Base-by-base conservation (phyloP, 2,113 vertebrate genomes). In the Pelvicachromis taeniatus region DNA sequence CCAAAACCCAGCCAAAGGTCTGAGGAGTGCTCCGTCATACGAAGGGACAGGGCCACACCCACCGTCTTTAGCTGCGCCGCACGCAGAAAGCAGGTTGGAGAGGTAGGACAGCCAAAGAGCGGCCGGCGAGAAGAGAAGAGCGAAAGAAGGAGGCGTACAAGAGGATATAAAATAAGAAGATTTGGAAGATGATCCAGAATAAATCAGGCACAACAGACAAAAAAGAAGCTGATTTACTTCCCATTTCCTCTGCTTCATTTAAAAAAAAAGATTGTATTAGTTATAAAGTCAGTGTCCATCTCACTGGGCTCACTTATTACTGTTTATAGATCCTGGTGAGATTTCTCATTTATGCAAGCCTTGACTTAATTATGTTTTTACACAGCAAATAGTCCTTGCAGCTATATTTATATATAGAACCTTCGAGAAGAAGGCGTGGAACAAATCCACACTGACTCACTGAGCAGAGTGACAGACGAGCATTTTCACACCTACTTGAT, bases 1-100 rank as follows among this genome's bases (percentile, higher is more conserved):
- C 99, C 99, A 87, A 99, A 99, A 77, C 99, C 99, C 86, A 99
- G 95, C 91, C 96, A 96, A 88, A 99, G 97, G 95, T 99, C 98
- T 53, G 94, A 96, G 83, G 98, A 97, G 94, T 98, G 96, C 84
- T 97, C 95, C 4, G 89, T 95, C 98, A 99, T 99, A 80, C 97
- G 97, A 79, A 96, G 97, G 73, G 97, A 98, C 89, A 99, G 96
- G 78, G 97, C 97, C 87, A 97, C 96, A 80, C 98, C 99, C 88
- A 98, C 95, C 0, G 97, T 98, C 95, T 98, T 98, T 87, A 99
- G 87, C 91, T 97, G 97, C 93, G 96, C 95, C 91, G 96, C 96
- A 90, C 31, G 61, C 14, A 48, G 31, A 9, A 73, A 4, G 12
- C 21, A 82, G 55, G n/a, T 21, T 38, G 26, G 75, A 23, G 33